Evolutionary conservation across 2,797 vertebrate genomes (phyloP).

Genomic region (Acanthopagrus latus): DNA sequence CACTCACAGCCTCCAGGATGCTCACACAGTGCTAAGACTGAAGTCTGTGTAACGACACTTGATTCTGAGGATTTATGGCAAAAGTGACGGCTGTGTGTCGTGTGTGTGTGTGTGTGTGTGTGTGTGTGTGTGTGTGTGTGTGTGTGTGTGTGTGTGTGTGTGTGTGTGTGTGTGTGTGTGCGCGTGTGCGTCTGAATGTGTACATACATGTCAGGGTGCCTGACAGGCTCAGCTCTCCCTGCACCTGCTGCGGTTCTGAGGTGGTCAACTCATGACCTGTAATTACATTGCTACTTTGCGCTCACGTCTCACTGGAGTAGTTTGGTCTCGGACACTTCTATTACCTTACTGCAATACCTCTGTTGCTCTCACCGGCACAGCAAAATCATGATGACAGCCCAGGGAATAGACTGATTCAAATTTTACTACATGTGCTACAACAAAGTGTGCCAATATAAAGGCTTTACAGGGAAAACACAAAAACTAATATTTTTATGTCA

Average conservation of each 20-base stretch:
- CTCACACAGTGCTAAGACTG: not conserved
- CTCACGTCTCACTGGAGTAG: slow-evolving; percentile 65
- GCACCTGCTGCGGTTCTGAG: slow-evolving; percentile 68
- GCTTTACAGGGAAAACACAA: not conserved
- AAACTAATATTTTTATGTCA: not conserved
- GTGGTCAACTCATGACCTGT: slow-evolving; percentile 84
- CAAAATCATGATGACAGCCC: slow-evolving; percentile 61
- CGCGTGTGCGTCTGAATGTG: slow-evolving; percentile 12
- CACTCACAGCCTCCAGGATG: not conserved
- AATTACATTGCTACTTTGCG: slow-evolving; percentile 80
- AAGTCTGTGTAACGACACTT: not conserved
- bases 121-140: slow-evolving; percentile 20
- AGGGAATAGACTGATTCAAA: slow-evolving; percentile 36
- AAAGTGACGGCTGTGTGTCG: slow-evolving; percentile 15
- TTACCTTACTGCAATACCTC: slow-evolving; percentile 62
- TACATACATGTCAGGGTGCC: slow-evolving; percentile 48
- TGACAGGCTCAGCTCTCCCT: slow-evolving; percentile 74
- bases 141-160: slow-evolving; percentile 1
- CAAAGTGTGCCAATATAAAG: slow-evolving; percentile 1
- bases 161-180: slow-evolving; percentile 14
- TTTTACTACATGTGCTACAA: slow-evolving; percentile 5
- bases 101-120: slow-evolving; percentile 14
- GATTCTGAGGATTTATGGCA: slow-evolving; percentile 15
- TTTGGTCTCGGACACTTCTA: slow-evolving; percentile 66
- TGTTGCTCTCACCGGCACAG: slow-evolving; percentile 53